Percentiles rank a stretch among this genome's conserved stretches.
Conservation (phyloP, 2,113 vertebrate genomes). For the Rhynchomys soricoides region DNA sequence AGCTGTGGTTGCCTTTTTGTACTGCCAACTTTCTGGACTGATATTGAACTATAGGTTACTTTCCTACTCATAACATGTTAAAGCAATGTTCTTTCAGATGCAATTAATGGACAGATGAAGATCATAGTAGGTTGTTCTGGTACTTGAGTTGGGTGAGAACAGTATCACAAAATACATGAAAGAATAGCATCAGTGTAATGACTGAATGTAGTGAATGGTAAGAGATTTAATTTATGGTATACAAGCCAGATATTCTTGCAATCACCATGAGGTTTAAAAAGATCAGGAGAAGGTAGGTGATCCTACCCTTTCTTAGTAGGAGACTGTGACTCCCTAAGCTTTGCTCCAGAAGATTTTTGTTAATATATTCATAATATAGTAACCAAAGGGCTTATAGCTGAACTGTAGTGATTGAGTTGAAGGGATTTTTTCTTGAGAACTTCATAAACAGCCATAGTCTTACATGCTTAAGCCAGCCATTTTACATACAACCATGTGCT, state of each 20-base stretch:
- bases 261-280: neutral
- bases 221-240: neutral
- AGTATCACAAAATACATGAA: neutral
- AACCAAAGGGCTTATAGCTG: accelerated
- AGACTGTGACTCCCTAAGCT: neutral
- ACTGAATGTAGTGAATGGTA: too few species aligned
- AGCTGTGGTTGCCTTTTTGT: neutral
- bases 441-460: neutral
- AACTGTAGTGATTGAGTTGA: neutral
- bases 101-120: neutral
- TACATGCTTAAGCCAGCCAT: neutral
- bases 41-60: neutral
- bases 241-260: neutral
- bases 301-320: neutral
- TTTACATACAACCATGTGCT: neutral
- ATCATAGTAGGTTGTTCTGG: neutral
- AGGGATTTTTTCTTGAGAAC: neutral
- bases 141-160: neutral
- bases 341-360: neutral
- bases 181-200: neutral
- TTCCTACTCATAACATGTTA: neutral
- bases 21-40: neutral
- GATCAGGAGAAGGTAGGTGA: neutral
- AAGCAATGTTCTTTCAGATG: neutral
- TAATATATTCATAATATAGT: too few species aligned